phyloP scores from a whole-genome alignment of 2,888 invertebrate genomes.

The Drosophila picticornis region DNA sequence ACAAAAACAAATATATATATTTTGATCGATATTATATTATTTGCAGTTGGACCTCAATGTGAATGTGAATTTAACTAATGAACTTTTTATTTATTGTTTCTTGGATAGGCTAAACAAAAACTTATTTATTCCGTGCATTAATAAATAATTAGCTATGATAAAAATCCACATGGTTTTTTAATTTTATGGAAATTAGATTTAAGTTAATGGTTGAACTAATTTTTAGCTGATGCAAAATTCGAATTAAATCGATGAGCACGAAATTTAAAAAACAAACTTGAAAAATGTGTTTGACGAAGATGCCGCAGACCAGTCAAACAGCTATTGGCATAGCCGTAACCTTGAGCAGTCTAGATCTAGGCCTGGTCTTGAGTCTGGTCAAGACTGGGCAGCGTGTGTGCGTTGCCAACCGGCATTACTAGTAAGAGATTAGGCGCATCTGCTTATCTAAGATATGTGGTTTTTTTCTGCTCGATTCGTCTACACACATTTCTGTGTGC shows the following conservation, averaged over 20 bases:
- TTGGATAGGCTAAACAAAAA: background rate
- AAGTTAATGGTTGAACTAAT: constrained; percentile 2
- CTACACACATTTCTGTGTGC: constrained; percentile 1
- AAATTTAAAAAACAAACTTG: constrained; percentile 5
- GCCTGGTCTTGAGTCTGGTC: constrained; percentile 29
- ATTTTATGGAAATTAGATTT: background rate
- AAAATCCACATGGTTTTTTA: background rate
- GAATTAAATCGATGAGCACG: constrained; percentile 2
- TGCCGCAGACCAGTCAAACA: constrained; percentile 41
- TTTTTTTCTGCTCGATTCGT: background rate
- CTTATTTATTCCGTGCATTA: background rate
- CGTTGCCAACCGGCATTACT: constrained; percentile 18
- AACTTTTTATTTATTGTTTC: background rate
- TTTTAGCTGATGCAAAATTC: constrained; percentile 6
- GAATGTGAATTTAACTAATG: background rate
- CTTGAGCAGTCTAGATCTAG: constrained; percentile 22
- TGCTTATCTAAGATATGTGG: constrained; percentile 8
- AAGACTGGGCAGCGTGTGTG: constrained; percentile 17
- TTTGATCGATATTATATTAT: background rate
- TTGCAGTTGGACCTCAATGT: background rate
- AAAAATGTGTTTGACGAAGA: constrained; percentile 13
- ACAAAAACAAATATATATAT: background rate
- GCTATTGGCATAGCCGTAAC: constrained; percentile 27
- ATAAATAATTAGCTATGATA: background rate
- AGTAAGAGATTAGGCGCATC: background rate